Evolutionary conservation across 2,113 vertebrate species (phyloP).

Genomic region (Harpagus bidentatus): DNA sequence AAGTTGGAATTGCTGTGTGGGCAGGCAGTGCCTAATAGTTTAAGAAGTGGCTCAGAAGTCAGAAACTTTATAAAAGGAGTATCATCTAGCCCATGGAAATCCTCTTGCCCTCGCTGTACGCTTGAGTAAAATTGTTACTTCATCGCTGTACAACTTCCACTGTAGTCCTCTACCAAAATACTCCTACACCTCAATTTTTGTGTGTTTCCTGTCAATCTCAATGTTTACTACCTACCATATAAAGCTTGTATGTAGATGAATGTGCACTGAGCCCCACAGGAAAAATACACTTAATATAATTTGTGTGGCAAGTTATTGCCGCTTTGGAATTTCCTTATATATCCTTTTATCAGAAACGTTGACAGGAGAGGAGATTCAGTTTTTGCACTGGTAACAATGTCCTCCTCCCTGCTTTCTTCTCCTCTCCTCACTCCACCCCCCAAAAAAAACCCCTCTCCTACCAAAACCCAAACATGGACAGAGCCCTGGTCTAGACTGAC

Average conservation of each 20-base stretch:
- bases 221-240: not conserved
- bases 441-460: rapidly evolving
- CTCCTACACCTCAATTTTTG: not conserved
- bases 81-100: not conserved
- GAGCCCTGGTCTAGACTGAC: not conserved
- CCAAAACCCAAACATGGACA: not conserved
- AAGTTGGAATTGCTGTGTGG: not conserved
- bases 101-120: not conserved
- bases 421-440: rapidly evolving
- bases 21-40: not conserved
- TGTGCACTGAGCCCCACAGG: not conserved
- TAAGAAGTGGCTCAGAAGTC: not conserved
- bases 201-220: not conserved
- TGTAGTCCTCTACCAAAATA: not conserved
- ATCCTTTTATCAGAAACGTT: not conserved
- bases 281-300: not conserved
- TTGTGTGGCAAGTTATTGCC: not conserved
- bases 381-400: not conserved
- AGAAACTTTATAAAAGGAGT: not conserved
- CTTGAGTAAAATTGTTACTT: not conserved
- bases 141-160: not conserved
- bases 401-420: not conserved
- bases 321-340: not conserved
- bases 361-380: not conserved
- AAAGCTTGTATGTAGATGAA: not conserved